Conservation (phyloP, 2,113 vertebrate species). For the Mormoops blainvillei region DNA sequence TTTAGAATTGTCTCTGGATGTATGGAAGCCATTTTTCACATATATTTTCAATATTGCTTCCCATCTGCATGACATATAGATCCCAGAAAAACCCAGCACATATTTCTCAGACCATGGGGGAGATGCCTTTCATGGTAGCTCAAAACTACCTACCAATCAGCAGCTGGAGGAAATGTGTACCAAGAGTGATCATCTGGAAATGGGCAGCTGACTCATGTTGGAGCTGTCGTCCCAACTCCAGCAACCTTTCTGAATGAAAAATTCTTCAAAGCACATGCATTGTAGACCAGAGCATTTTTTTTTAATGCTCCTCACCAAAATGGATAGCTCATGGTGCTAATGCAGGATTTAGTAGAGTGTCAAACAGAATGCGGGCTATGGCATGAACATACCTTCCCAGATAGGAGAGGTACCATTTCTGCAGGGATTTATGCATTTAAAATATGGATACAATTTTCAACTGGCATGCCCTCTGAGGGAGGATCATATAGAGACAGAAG, state of each 20-base stretch:
- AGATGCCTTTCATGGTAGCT: slow-evolving; percentile 48
- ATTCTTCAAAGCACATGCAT: slow-evolving; percentile 53
- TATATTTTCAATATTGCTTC: slow-evolving; percentile 27
- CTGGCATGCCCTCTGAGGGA: neutral
- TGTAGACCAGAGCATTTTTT: neutral
- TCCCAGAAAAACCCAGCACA: slow-evolving; percentile 8
- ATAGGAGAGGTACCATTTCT: neutral
- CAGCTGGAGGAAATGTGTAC: slow-evolving; percentile 56
- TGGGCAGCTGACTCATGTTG: neutral
- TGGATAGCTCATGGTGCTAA: neutral
- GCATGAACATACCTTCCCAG: neutral
- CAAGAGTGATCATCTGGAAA: slow-evolving; percentile 46
- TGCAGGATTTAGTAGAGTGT: neutral
- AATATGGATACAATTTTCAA: neutral
- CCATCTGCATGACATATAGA: slow-evolving; percentile 52
- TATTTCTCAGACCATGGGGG: slow-evolving; percentile 21
- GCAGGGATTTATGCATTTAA: neutral
- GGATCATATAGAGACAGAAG: neutral
- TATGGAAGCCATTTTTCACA: slow-evolving; percentile 35
- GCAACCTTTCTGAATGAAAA: slow-evolving; percentile 54
- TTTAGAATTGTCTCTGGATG: slow-evolving; percentile 32
- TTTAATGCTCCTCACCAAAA: neutral
- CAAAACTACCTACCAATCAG: slow-evolving; percentile 32
- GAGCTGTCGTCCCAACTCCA: slow-evolving; percentile 15
- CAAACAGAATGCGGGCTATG: neutral